Conservation (phyloP, 1,140 invertebrate species). For the Polypedilum pembai region DNA sequence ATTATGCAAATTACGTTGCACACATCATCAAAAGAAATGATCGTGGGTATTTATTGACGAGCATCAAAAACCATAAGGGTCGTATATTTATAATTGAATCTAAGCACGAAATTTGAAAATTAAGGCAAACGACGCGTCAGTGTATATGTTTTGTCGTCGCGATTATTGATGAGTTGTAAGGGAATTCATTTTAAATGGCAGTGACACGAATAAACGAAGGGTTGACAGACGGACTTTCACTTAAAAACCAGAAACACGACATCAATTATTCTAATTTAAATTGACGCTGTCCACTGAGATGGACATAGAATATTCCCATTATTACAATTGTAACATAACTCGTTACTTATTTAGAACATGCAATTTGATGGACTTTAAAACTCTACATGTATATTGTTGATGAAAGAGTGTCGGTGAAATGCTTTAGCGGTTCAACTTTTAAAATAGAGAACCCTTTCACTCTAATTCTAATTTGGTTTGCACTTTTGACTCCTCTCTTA, state of each 20-base stretch:
- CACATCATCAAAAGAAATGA: neutral
- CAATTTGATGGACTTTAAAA: no score
- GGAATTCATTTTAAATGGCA: neutral
- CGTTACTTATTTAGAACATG: neutral
- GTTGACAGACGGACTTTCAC: neutral
- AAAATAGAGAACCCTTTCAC: neutral
- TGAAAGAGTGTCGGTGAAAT: neutral
- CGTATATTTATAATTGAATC: conserved; percentile 4
- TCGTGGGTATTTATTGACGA: neutral
- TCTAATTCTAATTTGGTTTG: conserved; percentile 25
- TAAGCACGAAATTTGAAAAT: conserved; percentile 23
- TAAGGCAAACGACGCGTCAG: neutral
- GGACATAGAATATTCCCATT: conserved; percentile 9
- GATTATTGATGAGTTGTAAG: conserved; percentile 12
- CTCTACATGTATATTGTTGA: no score
- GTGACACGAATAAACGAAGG: conserved; percentile 10
- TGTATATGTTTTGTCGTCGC: neutral
- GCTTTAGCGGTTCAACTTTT: conserved; percentile 22
- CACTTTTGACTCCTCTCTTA: conserved; percentile 20
- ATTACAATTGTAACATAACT: neutral
- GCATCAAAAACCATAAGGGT: conserved; percentile 21
- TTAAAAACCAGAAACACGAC: neutral
- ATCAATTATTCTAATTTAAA: conserved; percentile 28
- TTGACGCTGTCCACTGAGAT: neutral
- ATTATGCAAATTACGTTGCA: conserved; percentile 27